Percentiles rank a stretch among this genome's conserved stretches.
Evolutionary conservation across 2,888 invertebrate genomes (phyloP).

Genomic region (Sericinus montela): DNA sequence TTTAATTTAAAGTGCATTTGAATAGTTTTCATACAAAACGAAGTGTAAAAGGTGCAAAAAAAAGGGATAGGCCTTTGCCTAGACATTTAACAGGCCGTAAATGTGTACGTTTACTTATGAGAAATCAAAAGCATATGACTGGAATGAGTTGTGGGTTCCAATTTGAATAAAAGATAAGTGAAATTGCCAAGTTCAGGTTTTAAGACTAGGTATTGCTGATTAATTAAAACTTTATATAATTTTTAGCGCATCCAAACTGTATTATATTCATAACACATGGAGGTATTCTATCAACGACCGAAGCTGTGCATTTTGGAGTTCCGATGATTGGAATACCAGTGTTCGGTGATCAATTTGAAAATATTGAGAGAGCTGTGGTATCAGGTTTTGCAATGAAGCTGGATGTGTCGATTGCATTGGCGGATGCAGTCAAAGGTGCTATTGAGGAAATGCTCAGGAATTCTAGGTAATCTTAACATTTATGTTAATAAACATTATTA

Average conservation of each 20-base stretch:
- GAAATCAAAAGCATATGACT: too few relatives aligned
- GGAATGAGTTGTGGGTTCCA: too few relatives aligned
- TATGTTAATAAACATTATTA: background rate
- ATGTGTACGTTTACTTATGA: too few relatives aligned
- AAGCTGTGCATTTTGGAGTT: slow-evolving; percentile 43
- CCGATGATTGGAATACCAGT: slow-evolving; percentile 51
- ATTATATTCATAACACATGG: slow-evolving; percentile 49
- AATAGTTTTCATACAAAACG: too few relatives aligned
- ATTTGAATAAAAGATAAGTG: too few relatives aligned
- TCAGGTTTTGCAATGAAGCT: slow-evolving; percentile 44
- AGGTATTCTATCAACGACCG: slow-evolving; percentile 45
- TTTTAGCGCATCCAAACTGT: slow-evolving; percentile 50
- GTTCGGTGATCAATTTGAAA: slow-evolving; percentile 46
- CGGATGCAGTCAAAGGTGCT: slow-evolving; percentile 35
- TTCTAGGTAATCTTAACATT: slow-evolving; percentile 32
- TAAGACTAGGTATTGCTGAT: too few relatives aligned
- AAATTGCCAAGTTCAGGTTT: too few relatives aligned
- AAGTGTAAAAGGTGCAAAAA: too few relatives aligned
- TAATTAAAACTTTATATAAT: background rate
- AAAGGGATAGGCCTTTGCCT: too few relatives aligned
- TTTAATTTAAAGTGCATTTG: too few relatives aligned
- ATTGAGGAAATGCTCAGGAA: slow-evolving; percentile 38
- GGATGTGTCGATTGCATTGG: slow-evolving; percentile 32
- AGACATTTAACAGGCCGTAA: too few relatives aligned
- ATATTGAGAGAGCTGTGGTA: slow-evolving; percentile 38